These are phyloP conservation scores for Tinea trinotella DNA, from an alignment of 2,888 invertebrate genomes.

Conservation along the genomic window DNA sequence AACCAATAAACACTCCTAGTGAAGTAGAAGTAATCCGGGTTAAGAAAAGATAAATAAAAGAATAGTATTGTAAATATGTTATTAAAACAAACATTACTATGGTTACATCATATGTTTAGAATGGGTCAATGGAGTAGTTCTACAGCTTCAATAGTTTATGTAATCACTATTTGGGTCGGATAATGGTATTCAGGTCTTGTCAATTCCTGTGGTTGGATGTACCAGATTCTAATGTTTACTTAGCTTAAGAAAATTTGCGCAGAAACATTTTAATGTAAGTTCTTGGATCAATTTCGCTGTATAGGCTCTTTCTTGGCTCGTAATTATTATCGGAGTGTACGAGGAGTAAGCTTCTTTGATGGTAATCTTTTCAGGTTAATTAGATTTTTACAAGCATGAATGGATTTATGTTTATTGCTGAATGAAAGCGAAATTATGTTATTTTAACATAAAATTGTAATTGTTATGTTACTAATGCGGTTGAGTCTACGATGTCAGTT, in stretches of 20 bases:
- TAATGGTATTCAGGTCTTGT: slow-evolving; percentile 16
- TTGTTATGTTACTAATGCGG: background rate
- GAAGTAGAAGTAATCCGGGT: background rate
- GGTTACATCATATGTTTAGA: slow-evolving; percentile 38
- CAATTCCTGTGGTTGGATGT: slow-evolving; percentile 15
- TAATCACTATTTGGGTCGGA: slow-evolving; percentile 12
- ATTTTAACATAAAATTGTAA: slow-evolving; percentile 4
- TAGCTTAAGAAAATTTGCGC: slow-evolving; percentile 1
- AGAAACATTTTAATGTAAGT: background rate
- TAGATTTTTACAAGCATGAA: background rate
- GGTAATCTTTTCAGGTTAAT: slow-evolving; percentile 11
- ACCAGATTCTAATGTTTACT: slow-evolving; percentile 19
- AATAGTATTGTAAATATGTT: slow-evolving; percentile 23
- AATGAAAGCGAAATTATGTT: background rate
- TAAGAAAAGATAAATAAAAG: slow-evolving; percentile 7
- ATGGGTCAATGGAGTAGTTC: slow-evolving; percentile 35
- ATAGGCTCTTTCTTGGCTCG: background rate
- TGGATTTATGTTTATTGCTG: background rate
- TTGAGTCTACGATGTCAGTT: background rate
- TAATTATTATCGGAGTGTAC: background rate
- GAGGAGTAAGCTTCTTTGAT: slow-evolving; percentile 14
- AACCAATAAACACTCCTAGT: slow-evolving; percentile 4
- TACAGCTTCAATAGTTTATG: slow-evolving; percentile 15
- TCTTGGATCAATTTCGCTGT: background rate
- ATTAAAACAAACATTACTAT: slow-evolving; percentile 29